Percentiles rank a stretch among this genome's conserved stretches.
Conservation (phyloP, 1,140 invertebrate genomes). For the Chymomyza costata region DNA sequence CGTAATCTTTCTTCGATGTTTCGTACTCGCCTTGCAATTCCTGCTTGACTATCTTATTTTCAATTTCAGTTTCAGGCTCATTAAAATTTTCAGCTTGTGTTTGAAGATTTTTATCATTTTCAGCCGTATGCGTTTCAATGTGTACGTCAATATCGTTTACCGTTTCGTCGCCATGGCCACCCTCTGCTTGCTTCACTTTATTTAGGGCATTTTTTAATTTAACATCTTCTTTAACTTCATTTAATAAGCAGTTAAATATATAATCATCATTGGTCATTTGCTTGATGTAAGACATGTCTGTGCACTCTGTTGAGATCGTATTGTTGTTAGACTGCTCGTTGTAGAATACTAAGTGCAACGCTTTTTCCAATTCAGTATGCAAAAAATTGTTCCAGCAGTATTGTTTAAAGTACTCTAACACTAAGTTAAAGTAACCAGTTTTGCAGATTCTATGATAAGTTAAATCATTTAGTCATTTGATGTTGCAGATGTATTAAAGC, state of each 20-base stretch:
- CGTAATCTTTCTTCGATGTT: slow-evolving; percentile 3
- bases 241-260: slow-evolving; percentile 32
- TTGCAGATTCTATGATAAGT: slow-evolving; percentile 51
- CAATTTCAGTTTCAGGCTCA: slow-evolving; percentile 1
- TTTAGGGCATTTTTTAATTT: slow-evolving; percentile 44
- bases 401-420: slow-evolving; percentile 89
- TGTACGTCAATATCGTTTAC: slow-evolving; percentile 15
- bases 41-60: no score
- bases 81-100: not conserved
- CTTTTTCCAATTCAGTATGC: slow-evolving; percentile 88
- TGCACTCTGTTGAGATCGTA: slow-evolving; percentile 39
- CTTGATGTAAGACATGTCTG: slow-evolving; percentile 28
- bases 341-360: slow-evolving; percentile 81
- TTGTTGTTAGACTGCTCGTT: slow-evolving; percentile 52
- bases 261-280: slow-evolving; percentile 20
- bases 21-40: not conserved
- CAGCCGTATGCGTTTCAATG: slow-evolving; percentile 27
- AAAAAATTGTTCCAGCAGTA: slow-evolving; percentile 93
- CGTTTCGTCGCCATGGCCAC: slow-evolving; percentile 14
- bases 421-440: slow-evolving; percentile 72
- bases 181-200: slow-evolving; percentile 36
- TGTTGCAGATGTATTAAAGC: not conserved
- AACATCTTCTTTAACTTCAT: slow-evolving; percentile 32
- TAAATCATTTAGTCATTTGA: not conserved
- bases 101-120: slow-evolving; percentile 6